Base-by-base conservation (phyloP, 2,113 vertebrate genomes). In the Sebastes fasciatus region DNA sequence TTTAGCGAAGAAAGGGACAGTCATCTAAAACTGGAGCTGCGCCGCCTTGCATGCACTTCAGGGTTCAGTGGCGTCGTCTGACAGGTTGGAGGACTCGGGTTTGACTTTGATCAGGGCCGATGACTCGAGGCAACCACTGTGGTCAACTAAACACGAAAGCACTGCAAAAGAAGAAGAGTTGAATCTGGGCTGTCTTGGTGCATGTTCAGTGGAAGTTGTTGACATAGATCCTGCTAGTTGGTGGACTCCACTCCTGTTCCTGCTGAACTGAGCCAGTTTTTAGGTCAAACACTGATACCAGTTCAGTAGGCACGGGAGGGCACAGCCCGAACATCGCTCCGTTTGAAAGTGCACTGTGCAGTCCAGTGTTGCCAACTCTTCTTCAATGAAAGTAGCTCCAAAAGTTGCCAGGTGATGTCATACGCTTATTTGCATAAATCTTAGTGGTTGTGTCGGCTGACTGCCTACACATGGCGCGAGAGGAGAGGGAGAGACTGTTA, bases 241-340 rank as follows among this genome's bases (percentile, higher is more conserved):
- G 80, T 84, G 88, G 91, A 89, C 94, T 93, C 82, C 92, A 95
- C 95, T 95, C 94, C 95, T 96, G 96, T 96, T 96, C 96, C 96
- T 96, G 96, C 95, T 96, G 95, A 96, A 96, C 96, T 96, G 96
- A 96, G 96, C 96, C 96, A 96, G 96, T 94, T 93, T 91, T 94
- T 79, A 85, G 83, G 77, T 77, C 11, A 90, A 90, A 95, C 93
- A 96, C 96, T 96, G 96, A 95, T 96, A 96, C 95, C 96, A 96
- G 95, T 95, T 96, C 91, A 96, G 96, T 96, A 96, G 96, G 96
- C 95, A 96, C 96, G 71, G 94, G 95, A 96, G 95, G 92, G 90
- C 88, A 83, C 83, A 93, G 91, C 92, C 94, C 94, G 1, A 72
- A 68, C 61, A 40, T 66, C 6, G 3, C 23, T 61, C 21, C 5